phyloP scores from a whole-genome alignment of 2,113 vertebrate species.

The Cariama cristata region DNA sequence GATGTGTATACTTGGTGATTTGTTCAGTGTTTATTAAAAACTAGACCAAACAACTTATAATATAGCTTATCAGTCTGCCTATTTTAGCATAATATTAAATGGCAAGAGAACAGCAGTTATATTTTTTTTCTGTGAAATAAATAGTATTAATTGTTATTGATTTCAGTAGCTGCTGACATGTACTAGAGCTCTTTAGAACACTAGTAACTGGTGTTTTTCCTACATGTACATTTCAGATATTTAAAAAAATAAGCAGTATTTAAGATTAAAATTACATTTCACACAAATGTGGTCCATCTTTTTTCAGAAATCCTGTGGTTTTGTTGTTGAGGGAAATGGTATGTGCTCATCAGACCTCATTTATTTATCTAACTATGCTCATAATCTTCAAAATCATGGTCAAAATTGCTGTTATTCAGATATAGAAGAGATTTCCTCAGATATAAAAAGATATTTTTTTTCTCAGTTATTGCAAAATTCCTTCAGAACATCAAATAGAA shows the following conservation, averaged over 20 bases:
- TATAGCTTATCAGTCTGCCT: neutral
- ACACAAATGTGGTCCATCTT: neutral
- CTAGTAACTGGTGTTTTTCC: neutral
- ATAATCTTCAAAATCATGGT: neutral
- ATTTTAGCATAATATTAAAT: constrained; percentile 45
- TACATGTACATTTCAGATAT: neutral
- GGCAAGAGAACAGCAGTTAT: neutral
- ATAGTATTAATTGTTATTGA: neutral
- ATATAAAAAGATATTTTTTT: neutral
- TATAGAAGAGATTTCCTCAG: neutral
- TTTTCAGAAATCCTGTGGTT: neutral
- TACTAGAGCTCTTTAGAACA: neutral
- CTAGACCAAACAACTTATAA: neutral
- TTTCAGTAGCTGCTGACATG: neutral
- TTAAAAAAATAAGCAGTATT: neutral
- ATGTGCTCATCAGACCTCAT: neutral
- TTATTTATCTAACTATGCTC: neutral
- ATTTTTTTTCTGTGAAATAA: neutral
- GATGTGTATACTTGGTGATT: neutral
- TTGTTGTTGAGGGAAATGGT: neutral
- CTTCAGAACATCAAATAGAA: neutral
- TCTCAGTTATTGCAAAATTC: neutral
- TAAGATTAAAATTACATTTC: neutral
- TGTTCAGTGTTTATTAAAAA: constrained; percentile 1
- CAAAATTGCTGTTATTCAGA: neutral